Conservation (phyloP, 2,888 invertebrate species). For the Argyra leucocephala region DNA sequence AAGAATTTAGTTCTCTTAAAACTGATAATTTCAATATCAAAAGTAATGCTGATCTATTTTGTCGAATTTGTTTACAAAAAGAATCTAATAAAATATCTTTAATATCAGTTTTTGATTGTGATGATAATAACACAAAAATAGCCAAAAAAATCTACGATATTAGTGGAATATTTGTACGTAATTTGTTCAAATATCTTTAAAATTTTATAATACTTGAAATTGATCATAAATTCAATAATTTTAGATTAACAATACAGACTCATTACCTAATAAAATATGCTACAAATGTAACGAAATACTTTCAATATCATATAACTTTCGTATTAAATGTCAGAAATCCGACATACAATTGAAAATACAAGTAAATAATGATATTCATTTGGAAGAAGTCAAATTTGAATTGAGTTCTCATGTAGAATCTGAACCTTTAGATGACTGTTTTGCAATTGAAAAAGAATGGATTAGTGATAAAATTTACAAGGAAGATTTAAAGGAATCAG, state of each 20-base stretch:
- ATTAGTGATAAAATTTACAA: slow-evolving; percentile 11
- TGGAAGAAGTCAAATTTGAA: not conserved
- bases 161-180: slow-evolving; percentile 33
- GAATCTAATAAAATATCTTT: slow-evolving; percentile 28
- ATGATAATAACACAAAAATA: slow-evolving; percentile 24
- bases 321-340: slow-evolving; percentile 37
- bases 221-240: not conserved
- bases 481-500: no score
- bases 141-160: slow-evolving; percentile 35
- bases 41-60: slow-evolving; percentile 14
- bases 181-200: slow-evolving; percentile 14
- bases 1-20: not conserved
- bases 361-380: slow-evolving; percentile 14
- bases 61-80: slow-evolving; percentile 34
- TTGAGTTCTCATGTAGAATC: slow-evolving; percentile 19
- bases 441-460: slow-evolving; percentile 15
- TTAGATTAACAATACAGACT: slow-evolving; percentile 31
- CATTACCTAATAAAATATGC: slow-evolving; percentile 37
- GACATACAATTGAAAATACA: slow-evolving; percentile 27
- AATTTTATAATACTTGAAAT: not conserved
- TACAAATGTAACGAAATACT: slow-evolving; percentile 33
- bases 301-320: slow-evolving; percentile 37
- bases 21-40: not conserved
- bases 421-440: slow-evolving; percentile 22
- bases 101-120: slow-evolving; percentile 32